Evolutionary conservation across 2,888 invertebrate genomes (phyloP).

Genomic region (Myopa tessellatipennis): DNA sequence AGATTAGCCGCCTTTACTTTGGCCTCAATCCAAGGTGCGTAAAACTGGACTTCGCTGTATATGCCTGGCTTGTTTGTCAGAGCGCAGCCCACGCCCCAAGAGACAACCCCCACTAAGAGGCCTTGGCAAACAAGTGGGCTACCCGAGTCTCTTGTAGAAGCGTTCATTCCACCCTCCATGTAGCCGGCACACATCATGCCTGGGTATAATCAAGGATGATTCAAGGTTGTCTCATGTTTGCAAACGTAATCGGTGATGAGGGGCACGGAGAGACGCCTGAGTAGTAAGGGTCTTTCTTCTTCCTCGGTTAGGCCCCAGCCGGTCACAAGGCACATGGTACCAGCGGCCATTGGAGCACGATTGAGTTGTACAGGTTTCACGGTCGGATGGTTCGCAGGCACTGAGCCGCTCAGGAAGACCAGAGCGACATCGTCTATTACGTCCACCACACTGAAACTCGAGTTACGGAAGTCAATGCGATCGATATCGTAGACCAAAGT

Average conservation of each 20-base stretch:
- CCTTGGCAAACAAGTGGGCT: slow-evolving; percentile 54
- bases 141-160: slow-evolving; percentile 56
- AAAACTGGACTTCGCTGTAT: slow-evolving; percentile 52
- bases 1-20: background rate
- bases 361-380: slow-evolving; percentile 48
- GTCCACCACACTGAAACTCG: slow-evolving; percentile 45
- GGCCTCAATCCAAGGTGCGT: slow-evolving; percentile 26
- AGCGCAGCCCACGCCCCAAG: slow-evolving; percentile 54
- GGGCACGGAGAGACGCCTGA: slow-evolving; percentile 59
- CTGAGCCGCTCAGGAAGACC: slow-evolving; percentile 47
- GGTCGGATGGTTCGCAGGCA: slow-evolving; percentile 44
- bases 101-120: slow-evolving; percentile 51
- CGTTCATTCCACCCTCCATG: slow-evolving; percentile 52
- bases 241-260: slow-evolving; percentile 53
- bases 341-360: slow-evolving; percentile 37
- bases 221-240: slow-evolving; percentile 55
- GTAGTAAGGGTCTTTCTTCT: slow-evolving; percentile 49
- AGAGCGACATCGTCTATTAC: slow-evolving; percentile 52
- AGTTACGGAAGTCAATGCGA: slow-evolving; percentile 40
- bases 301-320: slow-evolving; percentile 55
- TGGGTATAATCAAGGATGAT: slow-evolving; percentile 41
- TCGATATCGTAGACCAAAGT: slow-evolving; percentile 45
- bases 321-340: slow-evolving; percentile 48
- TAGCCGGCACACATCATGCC: slow-evolving; percentile 56
- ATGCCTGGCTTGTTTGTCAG: slow-evolving; percentile 52